Conservation (phyloP, 2,888 invertebrate genomes). For the Encarsia formosa region DNA sequence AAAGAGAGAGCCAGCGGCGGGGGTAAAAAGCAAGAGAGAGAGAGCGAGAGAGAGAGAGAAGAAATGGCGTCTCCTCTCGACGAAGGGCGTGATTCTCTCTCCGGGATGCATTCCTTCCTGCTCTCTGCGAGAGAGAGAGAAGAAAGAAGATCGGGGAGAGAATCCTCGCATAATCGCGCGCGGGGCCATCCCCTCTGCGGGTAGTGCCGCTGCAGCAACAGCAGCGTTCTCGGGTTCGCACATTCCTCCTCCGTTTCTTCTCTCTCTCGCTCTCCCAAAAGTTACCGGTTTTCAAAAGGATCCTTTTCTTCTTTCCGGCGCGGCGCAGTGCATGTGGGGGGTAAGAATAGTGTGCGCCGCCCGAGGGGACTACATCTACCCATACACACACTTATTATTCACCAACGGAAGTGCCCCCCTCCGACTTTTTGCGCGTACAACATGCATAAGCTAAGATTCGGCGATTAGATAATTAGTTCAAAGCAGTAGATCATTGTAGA, state of each 20-base stretch:
- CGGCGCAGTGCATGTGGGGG: not conserved
- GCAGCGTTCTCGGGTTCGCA: not conserved
- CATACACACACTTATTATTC: too few species aligned
- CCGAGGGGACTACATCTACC: too few species aligned
- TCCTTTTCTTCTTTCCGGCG: conserved; percentile 21
- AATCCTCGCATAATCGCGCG: conserved; percentile 19
- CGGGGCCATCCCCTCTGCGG: too few species aligned
- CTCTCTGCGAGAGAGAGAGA: conserved; percentile 19
- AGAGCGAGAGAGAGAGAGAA: conserved; percentile 8
- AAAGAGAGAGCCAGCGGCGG: conserved; percentile 3
- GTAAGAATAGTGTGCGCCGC: too few species aligned
- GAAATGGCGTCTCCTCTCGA: conserved; percentile 17
- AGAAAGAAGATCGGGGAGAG: conserved; percentile 24
- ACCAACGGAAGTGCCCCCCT: not conserved
- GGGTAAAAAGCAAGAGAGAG: conserved; percentile 11
- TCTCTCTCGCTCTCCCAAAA: conserved; percentile 18
- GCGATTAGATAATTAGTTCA: too few species aligned
- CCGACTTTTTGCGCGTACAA: not conserved
- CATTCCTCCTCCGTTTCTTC: conserved; percentile 2
- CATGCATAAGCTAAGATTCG: too few species aligned
- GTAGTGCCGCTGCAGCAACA: not conserved
- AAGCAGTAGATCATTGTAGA: too few species aligned
- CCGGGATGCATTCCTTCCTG: conserved; percentile 2
- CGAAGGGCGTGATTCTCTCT: conserved; percentile 25
- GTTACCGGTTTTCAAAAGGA: conserved; percentile 29